Conservation (phyloP, 2,113 vertebrate species). For the Callorhinus ursinus region DNA sequence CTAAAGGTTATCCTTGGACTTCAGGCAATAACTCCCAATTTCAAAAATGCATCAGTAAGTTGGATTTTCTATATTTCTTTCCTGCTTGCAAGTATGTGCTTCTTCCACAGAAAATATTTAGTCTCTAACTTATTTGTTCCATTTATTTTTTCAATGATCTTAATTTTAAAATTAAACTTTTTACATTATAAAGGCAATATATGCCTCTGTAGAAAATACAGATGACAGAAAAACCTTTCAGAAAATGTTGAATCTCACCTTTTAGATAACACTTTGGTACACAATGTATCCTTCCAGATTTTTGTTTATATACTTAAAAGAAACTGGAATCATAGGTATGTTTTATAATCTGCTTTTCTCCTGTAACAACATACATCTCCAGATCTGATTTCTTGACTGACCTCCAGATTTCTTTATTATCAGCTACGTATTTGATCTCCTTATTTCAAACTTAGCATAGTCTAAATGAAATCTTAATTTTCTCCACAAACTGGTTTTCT, state of each 20-base stretch:
- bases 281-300: background rate
- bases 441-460: background rate
- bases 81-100: background rate
- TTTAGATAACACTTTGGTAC: background rate
- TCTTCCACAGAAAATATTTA: background rate
- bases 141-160: conserved; percentile 20
- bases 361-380: background rate
- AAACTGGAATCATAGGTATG: background rate
- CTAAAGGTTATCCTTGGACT: background rate
- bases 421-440: background rate
- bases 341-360: background rate
- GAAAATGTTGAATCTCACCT: background rate
- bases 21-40: conserved; percentile 2
- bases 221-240: background rate
- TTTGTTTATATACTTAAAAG: background rate
- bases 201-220: conserved; percentile 22
- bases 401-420: background rate
- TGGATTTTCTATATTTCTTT: conserved; percentile 15
- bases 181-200: conserved; percentile 9
- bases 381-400: conserved; percentile 5
- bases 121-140: conserved; percentile 18
- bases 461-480: conserved; percentile 12
- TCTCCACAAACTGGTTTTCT: background rate
- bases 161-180: conserved; percentile 49
- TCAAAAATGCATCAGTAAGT: background rate